These are phyloP conservation scores for Cynocephalus volans DNA, from an alignment of 2,113 vertebrate genomes.

Conservation along the genomic window DNA sequence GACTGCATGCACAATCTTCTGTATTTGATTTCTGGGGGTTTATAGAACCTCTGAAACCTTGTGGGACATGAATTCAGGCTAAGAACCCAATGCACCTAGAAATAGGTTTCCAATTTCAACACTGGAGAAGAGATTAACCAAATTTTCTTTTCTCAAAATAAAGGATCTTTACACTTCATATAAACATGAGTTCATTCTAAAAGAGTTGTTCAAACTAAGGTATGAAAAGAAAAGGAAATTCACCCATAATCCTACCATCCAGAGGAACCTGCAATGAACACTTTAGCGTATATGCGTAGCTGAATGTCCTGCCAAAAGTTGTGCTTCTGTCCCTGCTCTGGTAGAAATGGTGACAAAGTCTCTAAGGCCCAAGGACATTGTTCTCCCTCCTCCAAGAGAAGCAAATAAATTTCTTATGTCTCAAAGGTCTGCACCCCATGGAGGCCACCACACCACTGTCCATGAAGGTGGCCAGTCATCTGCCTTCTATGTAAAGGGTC, in stretches of 20 bases:
- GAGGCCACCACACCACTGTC: neutral
- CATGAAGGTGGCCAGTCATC: neutral
- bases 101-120: neutral
- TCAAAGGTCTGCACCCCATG: neutral
- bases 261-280: neutral
- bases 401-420: neutral
- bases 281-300: neutral
- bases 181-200: constrained; percentile 52
- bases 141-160: constrained; percentile 25
- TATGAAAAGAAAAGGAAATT: constrained; percentile 45
- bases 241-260: neutral
- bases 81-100: neutral
- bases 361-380: neutral
- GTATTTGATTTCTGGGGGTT: neutral
- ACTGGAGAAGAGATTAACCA: neutral
- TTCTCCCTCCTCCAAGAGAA: neutral
- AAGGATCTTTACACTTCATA: constrained; percentile 42
- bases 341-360: neutral
- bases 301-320: neutral
- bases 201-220: neutral
- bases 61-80: neutral
- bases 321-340: neutral
- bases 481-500: neutral
- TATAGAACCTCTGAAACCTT: neutral
- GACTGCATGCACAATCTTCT: neutral